A percentile compares a stretch with the other conserved stretches of the same genome.
These are phyloP conservation scores for Lepidonotus clava DNA, from an alignment of 2,888 invertebrate species.

Conservation along the genomic window DNA sequence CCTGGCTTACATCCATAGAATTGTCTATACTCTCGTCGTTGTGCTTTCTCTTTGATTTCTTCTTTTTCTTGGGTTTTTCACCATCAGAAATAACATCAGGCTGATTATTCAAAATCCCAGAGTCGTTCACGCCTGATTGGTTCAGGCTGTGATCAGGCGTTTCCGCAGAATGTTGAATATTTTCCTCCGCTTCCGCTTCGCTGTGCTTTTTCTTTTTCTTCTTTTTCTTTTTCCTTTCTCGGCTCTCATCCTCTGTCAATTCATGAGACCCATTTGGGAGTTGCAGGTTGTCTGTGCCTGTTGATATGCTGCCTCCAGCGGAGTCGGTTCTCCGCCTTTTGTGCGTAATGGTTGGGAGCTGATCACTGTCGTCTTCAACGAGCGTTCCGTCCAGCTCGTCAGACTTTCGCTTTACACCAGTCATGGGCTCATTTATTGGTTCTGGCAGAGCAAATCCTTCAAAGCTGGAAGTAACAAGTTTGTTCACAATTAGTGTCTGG, in stretches of 20 bases:
- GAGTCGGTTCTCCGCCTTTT: background rate
- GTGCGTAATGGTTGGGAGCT: background rate
- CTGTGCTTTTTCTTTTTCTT: constrained; percentile 11
- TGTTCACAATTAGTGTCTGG: background rate
- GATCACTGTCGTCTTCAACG: background rate
- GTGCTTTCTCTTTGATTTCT: constrained; percentile 5
- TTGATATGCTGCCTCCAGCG: background rate
- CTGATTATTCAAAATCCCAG: background rate
- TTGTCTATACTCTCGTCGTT: background rate
- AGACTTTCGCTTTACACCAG: background rate
- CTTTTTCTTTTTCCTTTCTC: constrained; percentile 5
- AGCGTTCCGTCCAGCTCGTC: background rate
- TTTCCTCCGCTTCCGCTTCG: background rate
- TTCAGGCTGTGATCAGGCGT: background rate
- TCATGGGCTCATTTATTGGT: background rate
- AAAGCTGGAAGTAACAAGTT: background rate
- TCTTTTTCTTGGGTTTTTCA: background rate
- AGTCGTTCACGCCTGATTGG: background rate
- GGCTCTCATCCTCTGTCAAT: background rate
- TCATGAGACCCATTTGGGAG: background rate
- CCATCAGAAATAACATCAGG: background rate
- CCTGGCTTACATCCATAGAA: background rate
- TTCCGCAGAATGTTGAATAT: background rate
- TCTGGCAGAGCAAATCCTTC: background rate
- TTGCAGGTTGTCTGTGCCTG: background rate